phyloP scores from a whole-genome alignment of 2,113 vertebrate species.

The Xenus cinereus region DNA sequence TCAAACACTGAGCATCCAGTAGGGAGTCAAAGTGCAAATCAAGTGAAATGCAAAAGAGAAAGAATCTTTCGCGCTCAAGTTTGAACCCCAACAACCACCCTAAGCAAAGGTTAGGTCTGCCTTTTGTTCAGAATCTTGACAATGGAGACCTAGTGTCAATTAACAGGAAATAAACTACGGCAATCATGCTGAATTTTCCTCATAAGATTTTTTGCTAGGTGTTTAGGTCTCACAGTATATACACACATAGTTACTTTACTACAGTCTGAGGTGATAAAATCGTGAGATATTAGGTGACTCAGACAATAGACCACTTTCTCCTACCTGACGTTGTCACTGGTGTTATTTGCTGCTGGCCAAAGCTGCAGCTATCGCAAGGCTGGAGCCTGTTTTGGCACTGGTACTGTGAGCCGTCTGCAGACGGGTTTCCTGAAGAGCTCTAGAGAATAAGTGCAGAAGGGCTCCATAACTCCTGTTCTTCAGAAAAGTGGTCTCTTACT shows the following conservation, averaged over 20 bases:
- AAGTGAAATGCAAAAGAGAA: not conserved
- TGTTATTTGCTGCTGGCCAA: not conserved
- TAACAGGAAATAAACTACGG: not conserved
- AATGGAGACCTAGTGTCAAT: not conserved
- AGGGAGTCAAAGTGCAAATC: not conserved
- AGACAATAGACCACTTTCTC: not conserved
- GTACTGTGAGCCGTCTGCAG: not conserved
- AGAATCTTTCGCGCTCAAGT: not conserved
- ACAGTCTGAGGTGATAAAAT: not conserved
- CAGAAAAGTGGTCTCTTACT: not conserved
- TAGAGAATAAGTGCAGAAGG: not conserved
- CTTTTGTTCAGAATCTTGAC: not conserved
- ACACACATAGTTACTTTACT: not conserved
- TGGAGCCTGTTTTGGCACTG: not conserved
- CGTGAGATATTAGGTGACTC: not conserved
- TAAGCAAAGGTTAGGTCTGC: not conserved
- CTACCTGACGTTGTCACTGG: not conserved
- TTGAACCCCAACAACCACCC: not conserved
- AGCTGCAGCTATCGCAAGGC: not conserved
- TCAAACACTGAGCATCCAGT: not conserved
- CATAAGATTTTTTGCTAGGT: not conserved
- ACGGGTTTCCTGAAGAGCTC: not conserved
- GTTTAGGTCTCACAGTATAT: not conserved
- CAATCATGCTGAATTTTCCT: not conserved
- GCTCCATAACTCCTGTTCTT: not conserved